These are phyloP conservation scores for Bryconaethiops microstoma DNA, from an alignment of 2,797 vertebrate species.

Conservation along the genomic window DNA sequence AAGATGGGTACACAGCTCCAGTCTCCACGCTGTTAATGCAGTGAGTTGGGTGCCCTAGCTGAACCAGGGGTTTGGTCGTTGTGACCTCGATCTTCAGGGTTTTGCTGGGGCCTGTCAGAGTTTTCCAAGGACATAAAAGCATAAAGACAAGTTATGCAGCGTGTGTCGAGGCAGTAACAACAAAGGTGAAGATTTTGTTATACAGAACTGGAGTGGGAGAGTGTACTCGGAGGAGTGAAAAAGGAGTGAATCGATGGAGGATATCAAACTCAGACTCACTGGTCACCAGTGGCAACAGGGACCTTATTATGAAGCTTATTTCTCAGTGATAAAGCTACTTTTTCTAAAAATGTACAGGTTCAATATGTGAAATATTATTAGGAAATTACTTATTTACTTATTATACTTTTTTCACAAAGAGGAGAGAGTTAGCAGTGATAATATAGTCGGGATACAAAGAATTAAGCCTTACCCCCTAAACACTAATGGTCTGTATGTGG, in stretches of 20 bases:
- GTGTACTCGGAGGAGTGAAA: constrained; percentile 36
- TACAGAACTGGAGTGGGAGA: not conserved
- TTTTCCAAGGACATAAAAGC: constrained; percentile 54
- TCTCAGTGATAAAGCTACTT: not conserved
- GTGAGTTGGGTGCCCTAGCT: constrained; percentile 15
- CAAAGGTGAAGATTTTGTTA: constrained; percentile 70
- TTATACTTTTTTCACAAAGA: too few species aligned
- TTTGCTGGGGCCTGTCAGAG: constrained; percentile 61
- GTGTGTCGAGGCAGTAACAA: constrained; percentile 63
- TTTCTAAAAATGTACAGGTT: not conserved
- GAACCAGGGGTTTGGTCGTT: constrained; percentile 48
- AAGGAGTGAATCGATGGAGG: constrained; percentile 2
- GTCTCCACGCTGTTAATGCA: constrained; percentile 59
- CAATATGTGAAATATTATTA: not conserved
- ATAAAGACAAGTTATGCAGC: constrained; percentile 62
- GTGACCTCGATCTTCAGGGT: constrained; percentile 73
- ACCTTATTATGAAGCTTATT: not conserved
- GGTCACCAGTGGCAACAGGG: not conserved
- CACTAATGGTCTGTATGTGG: too few species aligned
- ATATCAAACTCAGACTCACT: not conserved
- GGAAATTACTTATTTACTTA: not conserved
- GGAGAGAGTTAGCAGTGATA: too few species aligned
- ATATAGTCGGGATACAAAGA: too few species aligned
- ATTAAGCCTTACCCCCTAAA: too few species aligned
- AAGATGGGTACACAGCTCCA: constrained; percentile 74